These are phyloP conservation scores for Teleogryllus oceanicus DNA, from an alignment of 2,888 invertebrate genomes.

Conservation along the genomic window DNA sequence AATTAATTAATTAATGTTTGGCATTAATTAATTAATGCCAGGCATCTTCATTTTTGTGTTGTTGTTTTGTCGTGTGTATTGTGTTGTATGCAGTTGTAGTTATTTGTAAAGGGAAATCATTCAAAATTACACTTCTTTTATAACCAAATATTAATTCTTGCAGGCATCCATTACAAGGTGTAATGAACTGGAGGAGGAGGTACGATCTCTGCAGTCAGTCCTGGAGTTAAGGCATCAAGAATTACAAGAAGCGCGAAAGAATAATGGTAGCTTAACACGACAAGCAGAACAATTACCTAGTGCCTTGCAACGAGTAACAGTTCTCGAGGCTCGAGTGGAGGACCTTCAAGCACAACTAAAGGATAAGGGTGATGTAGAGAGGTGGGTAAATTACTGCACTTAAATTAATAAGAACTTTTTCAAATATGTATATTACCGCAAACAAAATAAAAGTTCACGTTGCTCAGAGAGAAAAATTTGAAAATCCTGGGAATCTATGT, in stretches of 20 bases:
- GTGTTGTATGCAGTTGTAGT: no score
- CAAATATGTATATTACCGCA: background rate
- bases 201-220: slow-evolving; percentile 80
- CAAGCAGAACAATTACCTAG: slow-evolving; percentile 72
- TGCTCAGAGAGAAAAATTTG: no score
- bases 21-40: no score
- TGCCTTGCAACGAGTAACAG: slow-evolving; percentile 69
- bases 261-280: slow-evolving; percentile 64
- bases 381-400: slow-evolving; percentile 48
- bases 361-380: slow-evolving; percentile 68
- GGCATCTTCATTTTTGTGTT: no score
- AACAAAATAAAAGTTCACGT: no score
- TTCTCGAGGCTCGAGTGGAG: slow-evolving; percentile 78
- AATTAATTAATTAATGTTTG: no score
- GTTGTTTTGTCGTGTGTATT: no score
- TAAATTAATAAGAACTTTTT: no score
- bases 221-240: slow-evolving; percentile 85
- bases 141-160: background rate
- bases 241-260: slow-evolving; percentile 70
- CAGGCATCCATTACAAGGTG: slow-evolving; percentile 36
- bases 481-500: no score
- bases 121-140: no score
- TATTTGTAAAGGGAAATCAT: no score
- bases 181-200: slow-evolving; percentile 61
- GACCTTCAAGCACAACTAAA: slow-evolving; percentile 75